These are phyloP conservation scores for Coboldia fuscipes DNA, from an alignment of 1,140 invertebrate species.

Conservation along the genomic window DNA sequence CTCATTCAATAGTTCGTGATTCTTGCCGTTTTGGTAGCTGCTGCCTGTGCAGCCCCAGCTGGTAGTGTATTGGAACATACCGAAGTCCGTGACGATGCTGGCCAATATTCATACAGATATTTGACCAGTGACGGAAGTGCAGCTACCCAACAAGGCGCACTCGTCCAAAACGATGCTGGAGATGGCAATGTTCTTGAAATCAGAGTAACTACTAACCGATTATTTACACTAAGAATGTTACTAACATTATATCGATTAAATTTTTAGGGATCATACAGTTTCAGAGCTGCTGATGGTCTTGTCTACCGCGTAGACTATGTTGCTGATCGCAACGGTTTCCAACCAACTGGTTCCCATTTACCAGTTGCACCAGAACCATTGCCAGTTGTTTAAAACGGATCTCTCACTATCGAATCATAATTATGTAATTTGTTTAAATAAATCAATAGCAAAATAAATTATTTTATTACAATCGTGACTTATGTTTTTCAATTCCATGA, in stretches of 20 bases:
- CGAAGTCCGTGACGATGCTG: constrained; percentile 6
- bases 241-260: neutral
- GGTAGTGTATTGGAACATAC: constrained; percentile 4
- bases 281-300: constrained; percentile 31
- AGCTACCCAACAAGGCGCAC: constrained; percentile 6
- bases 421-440: constrained; percentile 2
- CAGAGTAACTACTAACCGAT: constrained; percentile 2
- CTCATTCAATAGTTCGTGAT: neutral
- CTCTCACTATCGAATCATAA: neutral
- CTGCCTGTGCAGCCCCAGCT: constrained; percentile 1
- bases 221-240: neutral
- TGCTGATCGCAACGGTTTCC: constrained; percentile 32
- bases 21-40: neutral
- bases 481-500: too few species aligned
- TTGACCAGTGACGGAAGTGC: constrained; percentile 6
- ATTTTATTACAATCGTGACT: too few species aligned
- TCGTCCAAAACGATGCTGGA: constrained; percentile 5
- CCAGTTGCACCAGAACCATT: constrained; percentile 29
- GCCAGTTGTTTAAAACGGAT: neutral
- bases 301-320: constrained; percentile 48
- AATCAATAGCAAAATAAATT: too few species aligned
- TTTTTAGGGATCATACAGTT: constrained; percentile 32
- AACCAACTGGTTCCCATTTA: constrained; percentile 48
- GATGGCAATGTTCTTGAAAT: constrained; percentile 6
- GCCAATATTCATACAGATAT: constrained; percentile 8